phyloP scores from a whole-genome alignment of 2,113 vertebrate species.

The Tylochromis polylepis region DNA sequence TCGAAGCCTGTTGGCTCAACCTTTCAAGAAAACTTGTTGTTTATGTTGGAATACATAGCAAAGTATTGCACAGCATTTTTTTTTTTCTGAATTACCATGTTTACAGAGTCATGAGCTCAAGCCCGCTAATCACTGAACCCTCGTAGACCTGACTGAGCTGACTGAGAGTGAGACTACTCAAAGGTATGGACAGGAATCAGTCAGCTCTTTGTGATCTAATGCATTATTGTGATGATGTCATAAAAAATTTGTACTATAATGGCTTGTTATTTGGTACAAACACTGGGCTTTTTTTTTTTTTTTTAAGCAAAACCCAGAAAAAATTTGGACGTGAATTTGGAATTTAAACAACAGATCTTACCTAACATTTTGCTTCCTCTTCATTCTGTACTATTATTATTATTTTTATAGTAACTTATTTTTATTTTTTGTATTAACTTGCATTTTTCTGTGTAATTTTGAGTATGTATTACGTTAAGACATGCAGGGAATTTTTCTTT shows the following conservation, averaged over 20 bases:
- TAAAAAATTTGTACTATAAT: not conserved
- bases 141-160: not conserved
- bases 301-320: too few species aligned
- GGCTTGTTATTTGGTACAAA: too few species aligned
- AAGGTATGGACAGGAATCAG: not conserved
- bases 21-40: not conserved
- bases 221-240: not conserved
- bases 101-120: not conserved
- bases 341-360: not conserved
- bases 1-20: not conserved
- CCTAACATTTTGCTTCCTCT: too few species aligned
- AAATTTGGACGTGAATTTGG: too few species aligned
- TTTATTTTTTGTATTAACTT: too few species aligned
- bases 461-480: too few species aligned
- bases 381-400: too few species aligned
- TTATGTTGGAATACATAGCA: not conserved
- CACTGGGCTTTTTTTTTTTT: too few species aligned
- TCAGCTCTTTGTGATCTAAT: not conserved
- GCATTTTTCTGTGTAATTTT: too few species aligned
- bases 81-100: not conserved
- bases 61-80: too few species aligned
- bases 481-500: too few species aligned
- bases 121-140: not conserved
- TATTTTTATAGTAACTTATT: too few species aligned
- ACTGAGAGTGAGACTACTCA: not conserved